Evolutionary conservation across 2,888 invertebrate genomes (phyloP).

Genomic region (Julus scanicus): DNA sequence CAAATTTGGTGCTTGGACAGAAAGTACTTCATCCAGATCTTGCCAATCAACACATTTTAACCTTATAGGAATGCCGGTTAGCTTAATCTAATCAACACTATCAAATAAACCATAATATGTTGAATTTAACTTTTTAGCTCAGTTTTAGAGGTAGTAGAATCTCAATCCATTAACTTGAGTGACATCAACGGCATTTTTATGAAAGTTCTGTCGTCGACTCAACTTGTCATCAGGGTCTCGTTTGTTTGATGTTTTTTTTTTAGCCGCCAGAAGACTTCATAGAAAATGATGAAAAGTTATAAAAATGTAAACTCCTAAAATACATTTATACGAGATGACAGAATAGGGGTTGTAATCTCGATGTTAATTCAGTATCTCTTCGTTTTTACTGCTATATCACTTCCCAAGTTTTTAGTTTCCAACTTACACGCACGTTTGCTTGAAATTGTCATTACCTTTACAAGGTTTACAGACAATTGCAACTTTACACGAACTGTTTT

Average conservation of each 20-base stretch:
- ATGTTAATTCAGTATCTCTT: neutral
- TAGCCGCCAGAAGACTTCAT: neutral
- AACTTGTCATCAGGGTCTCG: neutral
- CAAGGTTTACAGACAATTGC: neutral
- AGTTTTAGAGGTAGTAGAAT: neutral
- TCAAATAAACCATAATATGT: neutral
- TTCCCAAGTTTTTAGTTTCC: neutral
- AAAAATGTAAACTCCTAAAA: neutral
- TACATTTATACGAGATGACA: neutral
- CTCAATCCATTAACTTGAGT: neutral
- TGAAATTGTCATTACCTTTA: neutral
- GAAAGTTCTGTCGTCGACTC: neutral
- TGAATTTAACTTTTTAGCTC: neutral
- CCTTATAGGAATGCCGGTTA: neutral
- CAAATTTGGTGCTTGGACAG: neutral
- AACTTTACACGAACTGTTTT: neutral
- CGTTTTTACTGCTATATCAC: neutral
- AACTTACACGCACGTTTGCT: neutral
- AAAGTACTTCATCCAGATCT: neutral
- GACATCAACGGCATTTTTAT: neutral
- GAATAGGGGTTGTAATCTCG: neutral
- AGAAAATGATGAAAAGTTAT: neutral
- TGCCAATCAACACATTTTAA: neutral
- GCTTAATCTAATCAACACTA: slow-evolving; percentile 2
- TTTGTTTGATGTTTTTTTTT: neutral